A percentile compares a stretch with the other conserved stretches of the same genome.
These are phyloP conservation scores for Drosophila sp. DNA, from an alignment of 1,140 invertebrate genomes.

Conservation along the genomic window DNA sequence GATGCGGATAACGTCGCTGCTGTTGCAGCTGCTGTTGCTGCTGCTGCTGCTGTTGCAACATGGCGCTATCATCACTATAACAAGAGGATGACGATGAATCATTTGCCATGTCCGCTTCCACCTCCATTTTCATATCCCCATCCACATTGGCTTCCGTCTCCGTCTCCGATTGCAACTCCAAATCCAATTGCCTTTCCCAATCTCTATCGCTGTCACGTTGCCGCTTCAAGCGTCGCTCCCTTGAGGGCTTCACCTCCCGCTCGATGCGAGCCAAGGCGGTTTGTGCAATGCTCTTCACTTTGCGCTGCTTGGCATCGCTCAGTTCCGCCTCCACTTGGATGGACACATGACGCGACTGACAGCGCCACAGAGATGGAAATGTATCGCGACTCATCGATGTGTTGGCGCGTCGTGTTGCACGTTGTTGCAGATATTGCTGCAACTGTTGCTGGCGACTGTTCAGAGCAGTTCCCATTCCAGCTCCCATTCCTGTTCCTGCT, in stretches of 20 bases:
- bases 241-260: conserved; percentile 46
- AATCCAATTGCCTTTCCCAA: not conserved
- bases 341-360: conserved; percentile 64
- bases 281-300: conserved; percentile 52
- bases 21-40: not conserved
- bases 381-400: conserved; percentile 32
- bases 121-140: too few species aligned
- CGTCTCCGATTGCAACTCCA: not conserved
- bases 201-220: not conserved
- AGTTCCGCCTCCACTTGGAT: conserved; percentile 62
- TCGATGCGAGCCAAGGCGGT: conserved; percentile 62
- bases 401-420: conserved; percentile 40
- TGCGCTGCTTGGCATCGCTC: conserved; percentile 43
- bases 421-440: not conserved
- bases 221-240: not conserved
- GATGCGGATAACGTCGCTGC: conserved; percentile 86
- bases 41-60: not conserved
- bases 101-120: not conserved
- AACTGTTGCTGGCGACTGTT: conserved; percentile 4
- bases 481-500: conserved; percentile 13
- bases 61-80: too few species aligned
- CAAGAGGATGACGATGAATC: too few species aligned
- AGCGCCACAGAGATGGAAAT: conserved; percentile 35
- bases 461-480: conserved; percentile 4
- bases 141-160: too few species aligned